Evolutionary conservation across 2,888 invertebrate species (phyloP).

Genomic region (Rhingia campestris): DNA sequence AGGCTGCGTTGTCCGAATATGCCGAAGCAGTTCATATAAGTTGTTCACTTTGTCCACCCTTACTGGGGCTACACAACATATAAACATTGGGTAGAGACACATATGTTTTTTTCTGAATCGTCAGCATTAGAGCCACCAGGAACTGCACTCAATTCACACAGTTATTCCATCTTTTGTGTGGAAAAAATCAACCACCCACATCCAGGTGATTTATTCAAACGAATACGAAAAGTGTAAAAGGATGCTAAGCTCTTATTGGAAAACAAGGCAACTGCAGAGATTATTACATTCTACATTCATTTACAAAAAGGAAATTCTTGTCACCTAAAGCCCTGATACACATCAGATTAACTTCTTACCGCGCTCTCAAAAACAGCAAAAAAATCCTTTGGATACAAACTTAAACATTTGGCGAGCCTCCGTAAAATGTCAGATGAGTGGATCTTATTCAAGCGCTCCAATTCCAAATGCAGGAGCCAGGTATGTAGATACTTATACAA

Average conservation of each 20-base stretch:
- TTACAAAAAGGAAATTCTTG: conserved; percentile 56
- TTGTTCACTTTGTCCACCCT: too few species aligned
- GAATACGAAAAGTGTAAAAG: conserved; percentile 37
- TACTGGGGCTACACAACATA: too few species aligned
- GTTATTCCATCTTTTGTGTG: not conserved
- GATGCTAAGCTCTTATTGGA: conserved; percentile 9
- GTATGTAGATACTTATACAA: conserved; percentile 10
- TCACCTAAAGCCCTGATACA: conserved; percentile 45
- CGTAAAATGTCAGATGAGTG: conserved; percentile 29
- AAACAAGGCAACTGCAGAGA: conserved; percentile 15
- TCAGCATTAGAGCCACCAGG: too few species aligned
- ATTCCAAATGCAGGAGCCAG: conserved; percentile 31
- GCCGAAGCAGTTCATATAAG: too few species aligned
- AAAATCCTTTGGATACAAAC: conserved; percentile 34
- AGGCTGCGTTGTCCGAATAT: too few species aligned
- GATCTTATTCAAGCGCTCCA: conserved; percentile 32
- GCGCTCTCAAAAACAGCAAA: conserved; percentile 1
- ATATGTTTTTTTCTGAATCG: not conserved
- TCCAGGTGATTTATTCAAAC: conserved; percentile 24
- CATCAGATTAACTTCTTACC: conserved; percentile 29
- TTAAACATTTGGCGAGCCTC: not conserved
- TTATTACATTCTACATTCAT: conserved; percentile 36
- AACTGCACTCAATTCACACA: not conserved
- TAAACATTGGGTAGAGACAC: too few species aligned
- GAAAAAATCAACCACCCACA: conserved; percentile 8